Evolutionary conservation across 2,113 vertebrate genomes (phyloP).

Genomic region (Amblyornis subalaris): DNA sequence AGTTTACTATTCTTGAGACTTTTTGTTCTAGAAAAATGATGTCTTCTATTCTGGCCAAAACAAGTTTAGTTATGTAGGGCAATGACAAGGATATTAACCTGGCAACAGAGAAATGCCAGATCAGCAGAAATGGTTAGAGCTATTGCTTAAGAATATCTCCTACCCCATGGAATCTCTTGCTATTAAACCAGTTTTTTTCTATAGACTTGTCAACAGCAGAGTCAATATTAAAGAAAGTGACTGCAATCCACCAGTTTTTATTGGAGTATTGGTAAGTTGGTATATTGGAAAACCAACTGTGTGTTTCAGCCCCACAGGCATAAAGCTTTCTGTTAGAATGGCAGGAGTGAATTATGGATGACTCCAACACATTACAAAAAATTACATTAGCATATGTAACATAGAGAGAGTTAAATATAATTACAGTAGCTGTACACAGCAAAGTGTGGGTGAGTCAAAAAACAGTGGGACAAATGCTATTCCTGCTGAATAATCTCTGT

Average conservation of each 20-base stretch:
- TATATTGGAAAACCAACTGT: background rate
- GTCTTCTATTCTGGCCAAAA: background rate
- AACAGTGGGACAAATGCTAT: background rate
- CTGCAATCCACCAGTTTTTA: background rate
- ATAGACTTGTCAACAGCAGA: background rate
- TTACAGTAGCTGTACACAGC: background rate
- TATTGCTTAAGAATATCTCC: background rate
- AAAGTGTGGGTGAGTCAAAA: background rate
- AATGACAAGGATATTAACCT: background rate
- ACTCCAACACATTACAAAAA: background rate
- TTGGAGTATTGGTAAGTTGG: too few species aligned
- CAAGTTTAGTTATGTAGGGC: background rate
- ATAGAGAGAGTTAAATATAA: background rate
- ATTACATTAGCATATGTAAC: background rate
- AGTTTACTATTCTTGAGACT: background rate
- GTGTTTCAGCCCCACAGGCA: background rate
- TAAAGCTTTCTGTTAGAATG: background rate
- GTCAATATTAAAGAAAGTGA: background rate
- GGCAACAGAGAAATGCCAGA: background rate
- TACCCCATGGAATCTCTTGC: background rate
- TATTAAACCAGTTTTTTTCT: background rate
- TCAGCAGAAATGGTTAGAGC: background rate
- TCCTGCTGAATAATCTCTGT: background rate
- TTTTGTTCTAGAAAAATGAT: background rate
- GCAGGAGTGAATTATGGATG: slow-evolving; percentile 8